Conservation (phyloP, 2,797 vertebrate genomes). For the Poeciliopsis presidionis region DNA sequence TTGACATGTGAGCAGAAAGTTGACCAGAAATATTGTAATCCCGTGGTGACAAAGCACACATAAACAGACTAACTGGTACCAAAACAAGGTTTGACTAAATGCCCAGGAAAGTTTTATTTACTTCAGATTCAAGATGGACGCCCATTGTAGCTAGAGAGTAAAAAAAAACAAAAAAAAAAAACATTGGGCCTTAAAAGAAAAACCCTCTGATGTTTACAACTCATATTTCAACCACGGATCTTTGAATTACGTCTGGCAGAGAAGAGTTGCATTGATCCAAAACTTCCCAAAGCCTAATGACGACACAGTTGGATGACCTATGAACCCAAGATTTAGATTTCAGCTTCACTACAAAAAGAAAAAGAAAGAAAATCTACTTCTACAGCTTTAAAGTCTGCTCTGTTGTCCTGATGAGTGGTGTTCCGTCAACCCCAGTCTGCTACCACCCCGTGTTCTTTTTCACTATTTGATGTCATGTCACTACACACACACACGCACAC, state of each 20-base stretch:
- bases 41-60: background rate
- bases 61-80: constrained; percentile 1
- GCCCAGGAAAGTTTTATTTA: constrained; percentile 24
- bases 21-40: background rate
- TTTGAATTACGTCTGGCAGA: background rate
- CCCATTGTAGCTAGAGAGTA: background rate
- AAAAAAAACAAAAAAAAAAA: background rate
- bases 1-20: constrained; percentile 1
- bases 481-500: background rate
- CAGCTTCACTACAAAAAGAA: background rate
- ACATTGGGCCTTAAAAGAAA: background rate
- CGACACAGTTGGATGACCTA: background rate
- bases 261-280: background rate
- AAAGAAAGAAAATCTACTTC: background rate
- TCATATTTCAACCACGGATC: background rate
- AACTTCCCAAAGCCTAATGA: background rate
- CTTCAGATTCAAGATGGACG: background rate
- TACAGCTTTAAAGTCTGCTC: background rate
- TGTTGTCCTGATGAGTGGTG: background rate
- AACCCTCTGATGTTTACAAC: background rate
- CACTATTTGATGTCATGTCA: constrained; percentile 33
- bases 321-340: background rate
- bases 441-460: constrained; percentile 17
- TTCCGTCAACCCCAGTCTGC: background rate
- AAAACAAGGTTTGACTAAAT: background rate